Base-by-base conservation (phyloP, 2,113 vertebrate genomes). In the Peromyscus californicus region DNA sequence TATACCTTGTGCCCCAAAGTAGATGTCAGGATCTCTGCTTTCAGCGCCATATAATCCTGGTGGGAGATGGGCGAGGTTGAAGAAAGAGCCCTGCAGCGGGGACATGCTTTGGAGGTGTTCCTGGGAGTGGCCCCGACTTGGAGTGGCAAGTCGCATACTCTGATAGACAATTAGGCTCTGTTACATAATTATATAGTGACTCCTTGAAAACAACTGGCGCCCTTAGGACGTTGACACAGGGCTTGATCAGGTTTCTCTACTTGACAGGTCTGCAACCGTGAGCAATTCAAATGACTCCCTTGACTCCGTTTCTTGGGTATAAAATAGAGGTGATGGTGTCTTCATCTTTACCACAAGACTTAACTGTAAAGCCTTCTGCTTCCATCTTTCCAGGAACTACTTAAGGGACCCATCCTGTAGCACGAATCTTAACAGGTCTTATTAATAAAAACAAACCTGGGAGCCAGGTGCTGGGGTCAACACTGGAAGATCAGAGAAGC, bases 11-110 rank as follows among this genome's bases (percentile, higher is more conserved):
- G 82, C 67, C 51, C 84, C 7, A 39, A 78, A 89, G 65, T 29
- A 80, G 45, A 45, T n/a, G 92, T 69, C 33, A n/a, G 76, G 29
- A 31, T 79, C 57, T 89, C 51, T 85, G 91, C 74, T 94, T 67
- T 90, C 88, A 87, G 54, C 21, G 65, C 85, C 45, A 63, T 45
- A 45, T 92, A 63, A 91, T 85, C 39, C 48, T 4, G 59, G 51
- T 31, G 89, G 74, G 67, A 80, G 85, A 65, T 11, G 19, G 54
- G 39, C 26, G 9, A 72, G 11, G 65, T 0, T 45, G 33, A 48
- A 92, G 33, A n/a, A 92, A 69, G 67, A n/a, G 4, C 17, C 21
- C 48, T 6, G 29, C 84, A 59, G 12, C 31, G 29, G n/a, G 92
- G 88, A 87, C 4, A 2, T 42, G 54, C 54, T 45, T 11, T 24